Base-by-base conservation (phyloP, 1,140 invertebrate genomes). In the Triops cancriformis region DNA sequence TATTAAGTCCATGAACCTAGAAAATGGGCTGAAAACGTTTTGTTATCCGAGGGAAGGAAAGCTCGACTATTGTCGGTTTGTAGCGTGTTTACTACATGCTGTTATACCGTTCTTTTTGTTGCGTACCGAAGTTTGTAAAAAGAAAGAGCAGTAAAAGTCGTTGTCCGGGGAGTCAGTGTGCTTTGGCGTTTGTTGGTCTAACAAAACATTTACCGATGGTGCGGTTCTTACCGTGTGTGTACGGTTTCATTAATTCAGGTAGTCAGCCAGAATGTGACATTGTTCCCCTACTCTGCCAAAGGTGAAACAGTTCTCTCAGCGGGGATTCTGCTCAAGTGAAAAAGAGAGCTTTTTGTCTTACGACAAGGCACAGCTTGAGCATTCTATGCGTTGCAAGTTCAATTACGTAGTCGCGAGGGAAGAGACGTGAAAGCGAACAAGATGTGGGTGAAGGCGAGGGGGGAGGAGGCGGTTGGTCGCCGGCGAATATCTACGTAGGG, bases 161-260 rank as follows among this genome's bases (percentile, higher is more conserved):
- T 37, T 7, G 31, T 37, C 31, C 31, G 31, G 31, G 31, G 31
- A 23, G 18, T 64, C 51, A 64, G 18, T 14, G 7, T 64, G 51
- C 51, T 64, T 64, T 64, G 6, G 51, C 14, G 14, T 64, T 64
- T 6, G 51, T 23, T 64, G 14, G 51, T 37, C 31, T 37, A 64
- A 64, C 51, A 64, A 64, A 64, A 64, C 43, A 45, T 45, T n/a
- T n/a, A n/a, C 14, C 18, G 18, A 18, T 7, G 14, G 51, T 64
- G 51, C 51, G 51, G 51, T 64, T 64, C 51, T 23, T 23, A 18
- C 51, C 23, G 23, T 64, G 51, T 64, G 51, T 64, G 51, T 64
- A 64, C n/a, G 51, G 51, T 64, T 64, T 64, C 51, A 64, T 64
- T 64, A 64, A 64, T 64, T 64, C 51, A 64, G 51, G 51, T 64